A percentile compares a stretch with the other conserved stretches of the same genome.
These are phyloP conservation scores for Tetraodon nigroviridis DNA, from an alignment of 2,113 vertebrate species.

Conservation along the genomic window DNA sequence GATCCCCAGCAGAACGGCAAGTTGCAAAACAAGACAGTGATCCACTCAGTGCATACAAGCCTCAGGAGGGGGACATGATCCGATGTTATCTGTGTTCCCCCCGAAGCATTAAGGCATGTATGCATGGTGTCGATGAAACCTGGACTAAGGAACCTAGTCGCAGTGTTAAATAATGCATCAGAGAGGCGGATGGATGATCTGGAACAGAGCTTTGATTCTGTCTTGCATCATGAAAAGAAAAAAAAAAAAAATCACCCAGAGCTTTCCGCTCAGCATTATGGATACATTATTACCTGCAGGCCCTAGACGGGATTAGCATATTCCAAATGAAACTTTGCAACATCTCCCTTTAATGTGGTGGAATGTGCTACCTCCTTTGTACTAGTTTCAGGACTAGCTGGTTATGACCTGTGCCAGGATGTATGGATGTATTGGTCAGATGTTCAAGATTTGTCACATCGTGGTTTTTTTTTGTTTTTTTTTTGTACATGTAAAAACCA, in stretches of 20 bases:
- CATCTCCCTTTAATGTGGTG: too few species aligned
- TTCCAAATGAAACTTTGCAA: slow-evolving; percentile 14
- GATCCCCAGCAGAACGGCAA: slow-evolving; percentile 59
- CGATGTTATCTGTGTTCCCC: slow-evolving; percentile 69
- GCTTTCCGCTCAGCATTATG: slow-evolving; percentile 34
- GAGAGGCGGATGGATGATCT: slow-evolving; percentile 48
- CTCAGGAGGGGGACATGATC: slow-evolving; percentile 67
- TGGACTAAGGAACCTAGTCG: slow-evolving; percentile 34
- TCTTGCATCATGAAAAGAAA: slow-evolving; percentile 28
- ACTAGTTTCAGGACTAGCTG: too few species aligned
- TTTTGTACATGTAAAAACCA: too few species aligned
- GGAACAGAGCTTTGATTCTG: slow-evolving; percentile 46
- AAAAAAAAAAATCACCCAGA: neutral
- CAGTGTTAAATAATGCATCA: slow-evolving; percentile 70
- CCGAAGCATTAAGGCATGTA: slow-evolving; percentile 57
- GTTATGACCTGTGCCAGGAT: too few species aligned
- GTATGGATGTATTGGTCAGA: too few species aligned
- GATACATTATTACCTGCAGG: slow-evolving; percentile 23
- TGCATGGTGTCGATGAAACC: slow-evolving; percentile 58
- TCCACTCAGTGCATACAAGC: slow-evolving; percentile 39
- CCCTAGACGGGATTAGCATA: slow-evolving; percentile 29
- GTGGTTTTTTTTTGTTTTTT: too few species aligned
- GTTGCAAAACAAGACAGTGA: slow-evolving; percentile 54
- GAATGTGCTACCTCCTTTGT: too few species aligned
- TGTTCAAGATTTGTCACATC: too few species aligned